Percentiles rank a stretch among this genome's conserved stretches.
Conservation (phyloP, 2,113 vertebrate genomes). For the Onychostruthus taczanowskii region DNA sequence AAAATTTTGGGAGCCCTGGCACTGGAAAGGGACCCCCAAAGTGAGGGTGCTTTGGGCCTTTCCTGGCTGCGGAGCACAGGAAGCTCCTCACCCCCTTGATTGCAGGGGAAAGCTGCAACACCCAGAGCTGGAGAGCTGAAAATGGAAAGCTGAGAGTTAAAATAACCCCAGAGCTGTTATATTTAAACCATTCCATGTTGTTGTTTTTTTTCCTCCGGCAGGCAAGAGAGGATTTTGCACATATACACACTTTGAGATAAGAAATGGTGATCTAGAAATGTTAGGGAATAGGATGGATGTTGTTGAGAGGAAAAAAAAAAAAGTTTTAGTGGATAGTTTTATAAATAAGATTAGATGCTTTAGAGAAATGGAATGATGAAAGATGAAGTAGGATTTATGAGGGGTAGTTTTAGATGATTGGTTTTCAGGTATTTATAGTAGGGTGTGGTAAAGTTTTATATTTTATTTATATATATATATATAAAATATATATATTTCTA, state of each 20-base stretch:
- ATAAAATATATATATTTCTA: no score
- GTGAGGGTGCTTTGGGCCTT: no score
- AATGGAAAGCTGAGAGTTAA: not conserved
- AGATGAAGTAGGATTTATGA: not conserved
- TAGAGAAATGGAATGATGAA: not conserved
- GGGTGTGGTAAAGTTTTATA: no score
- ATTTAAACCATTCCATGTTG: not conserved
- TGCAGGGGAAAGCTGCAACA: not conserved
- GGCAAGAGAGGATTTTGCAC: not conserved
- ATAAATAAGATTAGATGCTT: not conserved
- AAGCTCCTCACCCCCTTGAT: slow-evolving; percentile 29
- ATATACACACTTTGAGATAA: not conserved
- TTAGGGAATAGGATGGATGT: not conserved
- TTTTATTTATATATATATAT: no score
- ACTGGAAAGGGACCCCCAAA: not conserved
- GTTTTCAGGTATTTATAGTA: no score
- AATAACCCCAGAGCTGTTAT: not conserved
- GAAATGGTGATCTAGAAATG: not conserved
- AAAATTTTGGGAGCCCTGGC: fast-evolving
- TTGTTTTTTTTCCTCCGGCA: fast-evolving
- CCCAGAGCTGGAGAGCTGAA: not conserved
- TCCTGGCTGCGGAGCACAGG: not conserved
- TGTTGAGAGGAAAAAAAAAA: not conserved
- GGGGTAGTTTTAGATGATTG: not conserved
- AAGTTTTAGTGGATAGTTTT: not conserved